Evolutionary conservation across 2,888 invertebrate genomes (phyloP).

Genomic region (Cyclophora albipunctata): DNA sequence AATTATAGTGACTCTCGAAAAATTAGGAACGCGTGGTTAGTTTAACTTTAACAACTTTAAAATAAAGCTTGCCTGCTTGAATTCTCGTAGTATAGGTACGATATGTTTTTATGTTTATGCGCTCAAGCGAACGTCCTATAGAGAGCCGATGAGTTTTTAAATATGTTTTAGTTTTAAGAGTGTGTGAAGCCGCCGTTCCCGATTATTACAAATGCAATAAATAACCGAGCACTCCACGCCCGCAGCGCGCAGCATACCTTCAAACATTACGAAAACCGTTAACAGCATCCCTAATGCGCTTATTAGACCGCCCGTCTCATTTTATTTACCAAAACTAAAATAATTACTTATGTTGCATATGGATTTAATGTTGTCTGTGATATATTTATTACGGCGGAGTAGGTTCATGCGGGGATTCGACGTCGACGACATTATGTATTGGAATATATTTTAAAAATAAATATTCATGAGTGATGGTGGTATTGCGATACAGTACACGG

Average conservation of each 20-base stretch:
- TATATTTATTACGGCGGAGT: slow-evolving; percentile 61
- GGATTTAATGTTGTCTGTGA: slow-evolving; percentile 47
- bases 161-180: slow-evolving; percentile 19
- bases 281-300: slow-evolving; percentile 52
- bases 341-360: slow-evolving; percentile 51
- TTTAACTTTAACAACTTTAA: no score
- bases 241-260: slow-evolving; percentile 40
- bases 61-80: no score
- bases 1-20: no score
- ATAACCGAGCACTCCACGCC: slow-evolving; percentile 32
- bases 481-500: slow-evolving; percentile 66
- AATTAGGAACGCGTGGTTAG: no score
- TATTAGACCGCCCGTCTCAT: slow-evolving; percentile 49
- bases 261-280: slow-evolving; percentile 33
- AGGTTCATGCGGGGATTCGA: slow-evolving; percentile 39
- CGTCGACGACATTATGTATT: slow-evolving; percentile 52
- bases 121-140: slow-evolving; percentile 5
- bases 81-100: no score
- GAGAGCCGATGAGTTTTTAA: slow-evolving; percentile 9
- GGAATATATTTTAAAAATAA: slow-evolving; percentile 62
- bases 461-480: slow-evolving; percentile 74
- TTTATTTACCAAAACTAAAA: slow-evolving; percentile 54
- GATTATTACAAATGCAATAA: slow-evolving; percentile 24
- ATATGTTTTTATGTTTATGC: slow-evolving; percentile 19
- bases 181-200: slow-evolving; percentile 28